Evolutionary conservation across 2,113 vertebrate genomes (phyloP).

Genomic region (Nanorana parkeri): DNA sequence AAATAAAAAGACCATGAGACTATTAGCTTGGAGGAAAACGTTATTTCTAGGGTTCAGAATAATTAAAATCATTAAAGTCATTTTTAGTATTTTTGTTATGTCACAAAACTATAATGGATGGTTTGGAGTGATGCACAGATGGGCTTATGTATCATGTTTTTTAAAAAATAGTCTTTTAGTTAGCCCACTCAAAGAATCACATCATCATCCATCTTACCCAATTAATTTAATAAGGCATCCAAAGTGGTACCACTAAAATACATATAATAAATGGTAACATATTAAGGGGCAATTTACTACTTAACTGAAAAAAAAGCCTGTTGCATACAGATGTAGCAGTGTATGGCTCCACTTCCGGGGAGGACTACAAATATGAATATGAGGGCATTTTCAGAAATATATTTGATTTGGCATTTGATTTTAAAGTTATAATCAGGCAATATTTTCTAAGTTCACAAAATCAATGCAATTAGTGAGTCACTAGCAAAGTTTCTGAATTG

Average conservation of each 20-base stretch:
- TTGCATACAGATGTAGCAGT: no score
- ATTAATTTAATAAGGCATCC: constrained; percentile 6
- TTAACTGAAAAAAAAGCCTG: background rate
- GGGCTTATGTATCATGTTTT: constrained; percentile 3
- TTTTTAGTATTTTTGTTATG: constrained; percentile 47
- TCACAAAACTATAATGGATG: constrained; percentile 43
- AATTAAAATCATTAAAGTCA: constrained; percentile 48
- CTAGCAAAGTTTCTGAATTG: no score
- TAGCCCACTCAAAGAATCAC: constrained; percentile 6
- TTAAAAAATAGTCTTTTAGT: background rate
- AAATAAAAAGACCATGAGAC: constrained; percentile 34
- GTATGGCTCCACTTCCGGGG: no score
- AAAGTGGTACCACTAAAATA: background rate
- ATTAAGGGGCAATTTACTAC: background rate
- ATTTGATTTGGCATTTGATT: no score
- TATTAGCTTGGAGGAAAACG: constrained; percentile 5
- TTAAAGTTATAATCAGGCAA: no score
- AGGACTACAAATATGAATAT: no score
- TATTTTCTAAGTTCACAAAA: no score
- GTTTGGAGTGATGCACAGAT: constrained; percentile 38
- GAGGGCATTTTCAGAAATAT: no score
- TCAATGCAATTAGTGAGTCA: no score
- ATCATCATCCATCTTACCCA: background rate
- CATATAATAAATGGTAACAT: background rate
- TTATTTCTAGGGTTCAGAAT: constrained; percentile 45